Evolutionary conservation across 1,140 invertebrate genomes (phyloP).

Genomic region (Stegodyphus dumicola): DNA sequence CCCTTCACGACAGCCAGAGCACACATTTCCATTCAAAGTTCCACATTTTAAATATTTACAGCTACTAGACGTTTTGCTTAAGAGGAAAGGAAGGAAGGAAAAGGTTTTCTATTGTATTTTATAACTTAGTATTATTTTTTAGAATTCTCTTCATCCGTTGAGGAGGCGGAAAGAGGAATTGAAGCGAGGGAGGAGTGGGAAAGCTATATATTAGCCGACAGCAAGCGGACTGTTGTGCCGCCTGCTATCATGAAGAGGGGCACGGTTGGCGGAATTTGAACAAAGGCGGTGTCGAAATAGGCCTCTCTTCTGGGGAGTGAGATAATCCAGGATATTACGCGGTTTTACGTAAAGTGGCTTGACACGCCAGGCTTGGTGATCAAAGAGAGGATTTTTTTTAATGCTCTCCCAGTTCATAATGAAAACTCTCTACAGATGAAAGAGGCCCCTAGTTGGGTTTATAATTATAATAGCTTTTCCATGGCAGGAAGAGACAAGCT

Average conservation of each 20-base stretch:
- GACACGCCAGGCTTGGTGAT: slow-evolving; percentile 34
- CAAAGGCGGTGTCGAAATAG: not conserved
- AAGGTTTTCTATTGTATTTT: too few species aligned
- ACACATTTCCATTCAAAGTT: too few species aligned
- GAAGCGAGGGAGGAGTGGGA: too few species aligned
- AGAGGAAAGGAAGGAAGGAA: too few species aligned
- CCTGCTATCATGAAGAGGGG: not conserved
- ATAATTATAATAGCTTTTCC: slow-evolving; percentile 18
- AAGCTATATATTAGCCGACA: not conserved
- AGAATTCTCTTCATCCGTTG: too few species aligned
- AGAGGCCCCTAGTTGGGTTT: slow-evolving; percentile 14
- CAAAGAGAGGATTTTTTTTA: slow-evolving; percentile 8
- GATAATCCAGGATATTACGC: slow-evolving; percentile 53
- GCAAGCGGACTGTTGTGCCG: slow-evolving; percentile 10
- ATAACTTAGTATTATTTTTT: too few species aligned
- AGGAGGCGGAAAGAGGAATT: too few species aligned
- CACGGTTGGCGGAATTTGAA: slow-evolving; percentile 31
- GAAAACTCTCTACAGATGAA: slow-evolving; percentile 6
- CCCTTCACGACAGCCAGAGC: too few species aligned
- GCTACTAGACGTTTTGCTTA: too few species aligned
- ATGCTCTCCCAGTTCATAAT: not conserved
- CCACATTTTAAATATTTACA: too few species aligned
- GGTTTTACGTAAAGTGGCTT: slow-evolving; percentile 45
- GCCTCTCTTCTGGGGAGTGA: slow-evolving; percentile 20
- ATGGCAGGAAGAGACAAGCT: too few species aligned